These are phyloP conservation scores for Peromyscus nudipes DNA, from an alignment of 2,797 vertebrate genomes.

Conservation along the genomic window DNA sequence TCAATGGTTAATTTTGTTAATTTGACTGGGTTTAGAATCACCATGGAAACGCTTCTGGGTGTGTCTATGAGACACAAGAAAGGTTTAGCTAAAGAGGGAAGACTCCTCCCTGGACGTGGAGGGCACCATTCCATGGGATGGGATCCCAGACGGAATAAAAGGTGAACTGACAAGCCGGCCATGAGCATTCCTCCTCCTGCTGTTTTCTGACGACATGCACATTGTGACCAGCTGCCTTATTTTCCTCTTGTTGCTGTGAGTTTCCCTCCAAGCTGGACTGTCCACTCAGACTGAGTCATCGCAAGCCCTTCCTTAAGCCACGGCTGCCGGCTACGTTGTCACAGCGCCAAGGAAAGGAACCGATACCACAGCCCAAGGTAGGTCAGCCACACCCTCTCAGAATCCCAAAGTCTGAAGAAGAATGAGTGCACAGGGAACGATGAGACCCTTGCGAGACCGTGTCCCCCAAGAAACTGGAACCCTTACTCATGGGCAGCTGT, in stretches of 20 bases:
- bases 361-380: too few relatives aligned
- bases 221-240: not conserved
- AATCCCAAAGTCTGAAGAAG: not conserved
- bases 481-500: not conserved
- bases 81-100: not conserved
- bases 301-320: not conserved
- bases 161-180: too few relatives aligned
- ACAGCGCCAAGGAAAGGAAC: not conserved
- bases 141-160: not conserved
- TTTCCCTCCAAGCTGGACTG: not conserved
- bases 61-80: not conserved
- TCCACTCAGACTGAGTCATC: not conserved
- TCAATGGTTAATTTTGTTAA: not conserved
- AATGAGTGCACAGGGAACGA: not conserved
- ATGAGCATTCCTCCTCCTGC: not conserved
- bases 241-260: not conserved
- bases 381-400: not conserved
- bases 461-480: not conserved
- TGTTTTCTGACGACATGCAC: not conserved
- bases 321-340: not conserved
- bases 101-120: not conserved
- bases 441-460: not conserved
- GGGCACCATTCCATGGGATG: not conserved
- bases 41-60: not conserved
- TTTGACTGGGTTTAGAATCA: not conserved